Conservation (phyloP, 2,888 invertebrate species). For the Athetis lepigone region DNA sequence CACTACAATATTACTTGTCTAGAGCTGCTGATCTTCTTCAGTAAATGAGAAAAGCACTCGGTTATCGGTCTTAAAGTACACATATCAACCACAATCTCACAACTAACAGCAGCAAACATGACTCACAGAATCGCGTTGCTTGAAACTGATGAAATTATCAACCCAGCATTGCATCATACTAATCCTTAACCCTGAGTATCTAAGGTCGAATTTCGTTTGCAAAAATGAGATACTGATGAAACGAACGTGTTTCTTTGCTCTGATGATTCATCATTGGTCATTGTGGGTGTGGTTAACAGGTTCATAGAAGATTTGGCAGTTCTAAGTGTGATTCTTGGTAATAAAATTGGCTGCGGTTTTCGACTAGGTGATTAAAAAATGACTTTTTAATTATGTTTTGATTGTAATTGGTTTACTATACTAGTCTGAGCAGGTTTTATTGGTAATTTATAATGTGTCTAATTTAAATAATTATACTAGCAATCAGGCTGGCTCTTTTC, state of each 20-base stretch:
- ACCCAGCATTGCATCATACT: background rate
- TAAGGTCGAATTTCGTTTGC: slow-evolving; percentile 19
- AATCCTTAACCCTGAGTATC: fast-evolving
- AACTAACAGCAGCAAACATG: slow-evolving; percentile 22
- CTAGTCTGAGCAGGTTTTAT: background rate
- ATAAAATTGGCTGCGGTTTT: background rate
- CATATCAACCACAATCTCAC: too few species aligned
- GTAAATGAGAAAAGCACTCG: too few species aligned
- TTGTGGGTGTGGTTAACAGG: slow-evolving; percentile 48
- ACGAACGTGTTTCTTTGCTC: slow-evolving; percentile 52
- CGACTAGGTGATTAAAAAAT: slow-evolving; percentile 4
- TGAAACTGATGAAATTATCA: slow-evolving; percentile 47
- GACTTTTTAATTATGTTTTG: background rate
- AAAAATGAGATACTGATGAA: slow-evolving; percentile 58
- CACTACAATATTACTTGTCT: too few species aligned
- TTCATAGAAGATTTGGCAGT: slow-evolving; percentile 13
- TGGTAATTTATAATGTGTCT: background rate
- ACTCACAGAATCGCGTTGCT: slow-evolving; percentile 30
- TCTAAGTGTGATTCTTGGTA: slow-evolving; percentile 6
- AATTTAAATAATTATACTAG: too few species aligned
- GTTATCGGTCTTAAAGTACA: slow-evolving; percentile 2
- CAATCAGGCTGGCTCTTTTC: too few species aligned
- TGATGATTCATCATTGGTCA: slow-evolving; percentile 58
- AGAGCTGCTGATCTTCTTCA: too few species aligned
- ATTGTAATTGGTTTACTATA: slow-evolving; percentile 12